Evolutionary conservation across 2,888 invertebrate genomes (phyloP).

Genomic region (Morpho helenor): DNA sequence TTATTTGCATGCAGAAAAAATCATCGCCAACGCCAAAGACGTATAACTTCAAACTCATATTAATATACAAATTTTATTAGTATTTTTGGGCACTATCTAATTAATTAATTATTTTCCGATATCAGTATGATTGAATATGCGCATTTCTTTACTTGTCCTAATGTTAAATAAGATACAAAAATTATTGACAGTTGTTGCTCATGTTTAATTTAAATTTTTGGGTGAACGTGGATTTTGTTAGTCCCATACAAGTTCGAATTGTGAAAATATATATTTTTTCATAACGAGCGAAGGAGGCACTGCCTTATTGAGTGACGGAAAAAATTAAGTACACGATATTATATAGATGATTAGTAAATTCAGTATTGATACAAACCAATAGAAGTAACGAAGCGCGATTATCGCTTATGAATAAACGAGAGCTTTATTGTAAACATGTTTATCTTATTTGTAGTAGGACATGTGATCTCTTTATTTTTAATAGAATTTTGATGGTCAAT

Average conservation of each 20-base stretch:
- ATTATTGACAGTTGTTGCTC: slow-evolving; percentile 12
- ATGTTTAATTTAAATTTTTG: slow-evolving; percentile 10
- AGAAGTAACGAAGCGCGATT: slow-evolving; percentile 42
- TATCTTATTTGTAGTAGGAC: slow-evolving; percentile 71
- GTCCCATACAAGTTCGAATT: slow-evolving; percentile 8
- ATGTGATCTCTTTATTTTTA: slow-evolving; percentile 77
- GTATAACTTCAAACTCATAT: too few species aligned
- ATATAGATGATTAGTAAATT: slow-evolving; percentile 14
- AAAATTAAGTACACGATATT: slow-evolving; percentile 10
- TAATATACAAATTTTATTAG: too few species aligned
- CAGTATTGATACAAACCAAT: slow-evolving; percentile 47
- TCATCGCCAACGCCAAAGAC: too few species aligned
- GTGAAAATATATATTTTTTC: slow-evolving; percentile 2
- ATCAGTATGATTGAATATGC: too few species aligned
- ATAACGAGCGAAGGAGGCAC: slow-evolving; percentile 7
- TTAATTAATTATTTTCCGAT: too few species aligned
- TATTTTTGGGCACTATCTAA: too few species aligned
- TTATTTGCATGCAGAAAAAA: too few species aligned
- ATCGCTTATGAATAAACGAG: slow-evolving; percentile 52
- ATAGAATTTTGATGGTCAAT: slow-evolving; percentile 76
- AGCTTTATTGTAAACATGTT: slow-evolving; percentile 71
- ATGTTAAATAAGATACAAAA: slow-evolving; percentile 14
- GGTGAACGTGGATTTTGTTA: slow-evolving; percentile 3
- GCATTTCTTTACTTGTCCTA: slow-evolving; percentile 14
- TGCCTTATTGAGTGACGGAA: neutral